Evolutionary conservation across 2,113 vertebrate species (phyloP).

Genomic region (Penelope pileata): DNA sequence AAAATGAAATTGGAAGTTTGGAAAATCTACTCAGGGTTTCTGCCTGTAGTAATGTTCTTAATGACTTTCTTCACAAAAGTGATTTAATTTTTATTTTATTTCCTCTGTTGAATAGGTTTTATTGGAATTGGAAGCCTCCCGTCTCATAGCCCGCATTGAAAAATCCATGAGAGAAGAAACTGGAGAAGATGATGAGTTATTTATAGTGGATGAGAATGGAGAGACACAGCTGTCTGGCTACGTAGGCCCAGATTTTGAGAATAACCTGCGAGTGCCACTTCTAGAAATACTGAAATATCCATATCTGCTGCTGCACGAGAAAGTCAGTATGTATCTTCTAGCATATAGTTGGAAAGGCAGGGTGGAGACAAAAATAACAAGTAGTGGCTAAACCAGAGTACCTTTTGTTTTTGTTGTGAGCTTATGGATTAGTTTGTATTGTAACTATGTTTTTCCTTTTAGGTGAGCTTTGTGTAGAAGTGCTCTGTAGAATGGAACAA

Average conservation of each 20-base stretch:
- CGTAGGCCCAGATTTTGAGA: conserved; percentile 79
- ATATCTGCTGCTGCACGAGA: conserved; percentile 79
- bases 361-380: background rate
- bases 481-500: conserved; percentile 82
- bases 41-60: background rate
- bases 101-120: conserved; percentile 63
- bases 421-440: background rate
- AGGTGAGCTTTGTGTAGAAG: conserved; percentile 84
- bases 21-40: background rate
- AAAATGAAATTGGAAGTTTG: background rate
- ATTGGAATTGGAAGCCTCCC: conserved; percentile 82
- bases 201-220: conserved; percentile 76
- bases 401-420: background rate
- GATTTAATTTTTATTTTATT: background rate
- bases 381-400: background rate
- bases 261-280: conserved; percentile 79
- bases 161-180: conserved; percentile 64
- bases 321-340: conserved; percentile 78
- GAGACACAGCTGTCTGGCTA: conserved; percentile 71
- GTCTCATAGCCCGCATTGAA: conserved; percentile 80
- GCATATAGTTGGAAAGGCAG: accelerated
- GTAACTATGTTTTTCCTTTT: background rate
- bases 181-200: conserved; percentile 80
- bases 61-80: background rate
- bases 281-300: conserved; percentile 87